Evolutionary conservation across 2,113 vertebrate species (phyloP), one percentile per base, ranked within the genome.

Genomic region (Trinectes maculatus): DNA sequence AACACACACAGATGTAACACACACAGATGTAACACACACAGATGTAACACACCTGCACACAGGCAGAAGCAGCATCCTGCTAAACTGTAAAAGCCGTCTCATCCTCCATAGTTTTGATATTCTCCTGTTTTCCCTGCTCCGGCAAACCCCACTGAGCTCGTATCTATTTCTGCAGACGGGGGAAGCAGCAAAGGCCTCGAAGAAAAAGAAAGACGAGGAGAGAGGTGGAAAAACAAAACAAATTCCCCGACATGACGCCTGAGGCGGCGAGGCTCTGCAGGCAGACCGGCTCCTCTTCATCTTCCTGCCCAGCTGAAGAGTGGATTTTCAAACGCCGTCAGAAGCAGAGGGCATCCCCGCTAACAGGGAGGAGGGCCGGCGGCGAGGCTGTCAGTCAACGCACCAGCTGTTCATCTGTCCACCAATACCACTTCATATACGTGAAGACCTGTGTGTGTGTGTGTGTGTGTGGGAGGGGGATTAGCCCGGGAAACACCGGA

Each of bases 91-190:
- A 71, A 10, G 13, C 25, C 11, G 13, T n/a, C 63, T 72, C 25
- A 73, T 48, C 29, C 53, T 29, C 29, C 39, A 71, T 68, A 15
- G 70, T 74, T 68, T 47, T 77, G 51, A 84, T 80, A 44, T 76
- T 68, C 47, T 29, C 43, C 5, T 61, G 51, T 70, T 74, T 80
- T 51, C 34, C 59, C 26, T 43, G 42, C 42, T n/a, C 3, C 24
- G 26, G 59, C 67, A 77, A 85, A 63, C 77, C 71, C 68, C 54
- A 79, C 61, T 46, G 83, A 84, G 75, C 75, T 66, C 10, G 33
- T 59, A 58, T 84, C 83, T 88, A 80, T 85, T 85, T 68, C 78
- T 84, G 79, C 70, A 77, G 72, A 70, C 26, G 63, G 63, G 64
- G 48, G 80, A 68, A 29, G 63, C 62, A 52, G 63, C n/a, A 26